Percentiles rank a stretch among this genome's conserved stretches.
Evolutionary conservation across 1,140 invertebrate species (phyloP).

Genomic region (Lepidurus packardi): DNA sequence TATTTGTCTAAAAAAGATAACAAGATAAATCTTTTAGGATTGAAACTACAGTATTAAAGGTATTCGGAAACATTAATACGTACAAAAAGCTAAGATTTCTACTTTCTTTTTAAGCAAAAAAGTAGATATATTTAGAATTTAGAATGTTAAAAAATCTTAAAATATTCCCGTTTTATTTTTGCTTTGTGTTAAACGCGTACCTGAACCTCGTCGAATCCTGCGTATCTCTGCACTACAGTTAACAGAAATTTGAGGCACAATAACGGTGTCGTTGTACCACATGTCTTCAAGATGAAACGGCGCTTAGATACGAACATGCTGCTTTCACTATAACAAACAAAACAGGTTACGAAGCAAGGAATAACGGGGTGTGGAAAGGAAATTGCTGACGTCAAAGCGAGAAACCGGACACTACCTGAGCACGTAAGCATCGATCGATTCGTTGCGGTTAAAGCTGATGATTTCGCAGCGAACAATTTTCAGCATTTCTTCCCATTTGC

Average conservation of each 20-base stretch:
- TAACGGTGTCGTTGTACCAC: constrained; percentile 94
- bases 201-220: constrained; percentile 73
- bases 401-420: constrained; percentile 62
- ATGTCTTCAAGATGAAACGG: constrained; percentile 95
- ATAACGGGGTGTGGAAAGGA: not conserved
- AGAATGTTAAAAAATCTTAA: not conserved
- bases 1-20: too few relatives aligned
- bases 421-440: constrained; percentile 90
- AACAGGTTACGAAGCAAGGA: constrained; percentile 27
- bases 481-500: constrained; percentile 77
- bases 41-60: too few relatives aligned
- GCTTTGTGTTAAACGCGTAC: constrained; percentile 45
- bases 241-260: constrained; percentile 80
- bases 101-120: too few relatives aligned
- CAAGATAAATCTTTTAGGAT: too few relatives aligned
- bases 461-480: constrained; percentile 93
- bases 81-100: too few relatives aligned
- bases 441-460: constrained; percentile 82
- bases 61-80: too few relatives aligned
- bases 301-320: constrained; percentile 94
- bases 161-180: not conserved
- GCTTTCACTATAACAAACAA: constrained; percentile 72
- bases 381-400: not conserved
- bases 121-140: too few relatives aligned
- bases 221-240: constrained; percentile 72